phyloP scores from a whole-genome alignment of 2,113 vertebrate genomes.

The Colistium nudipinnis region DNA sequence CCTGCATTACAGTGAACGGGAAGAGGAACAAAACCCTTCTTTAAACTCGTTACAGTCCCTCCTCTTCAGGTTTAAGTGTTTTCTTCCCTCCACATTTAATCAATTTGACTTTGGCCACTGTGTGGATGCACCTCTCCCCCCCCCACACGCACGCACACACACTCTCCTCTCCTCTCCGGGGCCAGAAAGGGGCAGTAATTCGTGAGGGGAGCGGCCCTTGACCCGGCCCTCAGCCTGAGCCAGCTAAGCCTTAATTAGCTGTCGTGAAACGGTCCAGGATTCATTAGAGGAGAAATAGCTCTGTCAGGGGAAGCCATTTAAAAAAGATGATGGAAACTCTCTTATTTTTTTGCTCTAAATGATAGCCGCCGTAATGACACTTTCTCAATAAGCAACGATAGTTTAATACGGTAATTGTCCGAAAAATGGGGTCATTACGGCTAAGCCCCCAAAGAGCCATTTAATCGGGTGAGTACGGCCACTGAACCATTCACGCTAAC shows the following conservation, averaged over 20 bases:
- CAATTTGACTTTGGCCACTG: slow-evolving; percentile 80
- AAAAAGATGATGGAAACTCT: slow-evolving; percentile 82
- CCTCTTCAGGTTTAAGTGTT: slow-evolving; percentile 36
- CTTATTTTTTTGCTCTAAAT: slow-evolving; percentile 68
- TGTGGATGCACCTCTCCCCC: not conserved
- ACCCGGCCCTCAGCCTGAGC: slow-evolving; percentile 77
- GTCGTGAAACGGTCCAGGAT: slow-evolving; percentile 80
- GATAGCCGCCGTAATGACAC: slow-evolving; percentile 79
- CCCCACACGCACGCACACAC: too few species aligned
- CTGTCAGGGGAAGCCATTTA: slow-evolving; percentile 79
- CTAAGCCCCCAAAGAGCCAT: slow-evolving; percentile 82
- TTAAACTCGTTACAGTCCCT: slow-evolving; percentile 43
- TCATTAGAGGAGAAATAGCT: slow-evolving; percentile 81
- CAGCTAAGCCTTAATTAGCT: slow-evolving; percentile 85
- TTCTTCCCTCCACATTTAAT: slow-evolving; percentile 73
- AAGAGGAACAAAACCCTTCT: slow-evolving; percentile 31
- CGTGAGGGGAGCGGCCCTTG: slow-evolving; percentile 72
- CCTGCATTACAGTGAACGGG: slow-evolving; percentile 3
- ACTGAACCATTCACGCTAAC: slow-evolving; percentile 75
- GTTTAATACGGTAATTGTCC: slow-evolving; percentile 92
- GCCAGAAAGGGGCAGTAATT: slow-evolving; percentile 64
- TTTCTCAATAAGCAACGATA: slow-evolving; percentile 91
- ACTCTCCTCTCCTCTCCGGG: slow-evolving; percentile 23
- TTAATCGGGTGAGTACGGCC: slow-evolving; percentile 82
- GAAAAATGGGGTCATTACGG: slow-evolving; percentile 86